Conservation (phyloP, 1,140 invertebrate species). For the Copidosoma floridanum region DNA sequence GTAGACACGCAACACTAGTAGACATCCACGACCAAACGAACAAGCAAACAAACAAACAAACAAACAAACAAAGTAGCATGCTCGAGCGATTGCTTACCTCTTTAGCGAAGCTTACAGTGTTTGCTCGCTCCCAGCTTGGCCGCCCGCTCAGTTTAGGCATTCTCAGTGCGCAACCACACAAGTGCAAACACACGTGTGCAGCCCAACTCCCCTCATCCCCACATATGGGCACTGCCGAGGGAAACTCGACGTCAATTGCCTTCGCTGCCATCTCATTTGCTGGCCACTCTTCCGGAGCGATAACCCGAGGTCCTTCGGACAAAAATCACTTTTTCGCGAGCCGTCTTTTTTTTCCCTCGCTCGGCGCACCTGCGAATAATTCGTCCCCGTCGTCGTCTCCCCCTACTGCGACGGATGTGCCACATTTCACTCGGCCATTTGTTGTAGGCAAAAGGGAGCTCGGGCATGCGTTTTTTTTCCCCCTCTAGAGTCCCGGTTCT, state of each 20-base stretch:
- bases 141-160: neutral
- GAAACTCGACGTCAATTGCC: slow-evolving; percentile 5
- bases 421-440: slow-evolving; percentile 6
- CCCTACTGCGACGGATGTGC: neutral
- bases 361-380: neutral
- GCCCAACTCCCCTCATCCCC: too few species aligned
- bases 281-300: slow-evolving; percentile 12
- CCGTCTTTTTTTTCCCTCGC: neutral
- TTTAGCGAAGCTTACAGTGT: neutral
- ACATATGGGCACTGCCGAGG: too few species aligned
- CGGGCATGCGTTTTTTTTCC: neutral
- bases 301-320: neutral
- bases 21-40: too few species aligned
- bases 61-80: too few species aligned
- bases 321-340: slow-evolving; percentile 21
- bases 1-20: too few species aligned
- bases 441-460: too few species aligned
- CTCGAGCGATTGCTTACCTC: too few species aligned
- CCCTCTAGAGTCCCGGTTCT: too few species aligned
- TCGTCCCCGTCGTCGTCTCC: neutral
- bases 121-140: neutral
- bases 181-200: neutral
- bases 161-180: neutral
- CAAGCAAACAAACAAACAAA: too few species aligned
- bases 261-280: slow-evolving; percentile 21